phyloP scores from a whole-genome alignment of 2,888 invertebrate genomes.

The Therioaphis trifolii region DNA sequence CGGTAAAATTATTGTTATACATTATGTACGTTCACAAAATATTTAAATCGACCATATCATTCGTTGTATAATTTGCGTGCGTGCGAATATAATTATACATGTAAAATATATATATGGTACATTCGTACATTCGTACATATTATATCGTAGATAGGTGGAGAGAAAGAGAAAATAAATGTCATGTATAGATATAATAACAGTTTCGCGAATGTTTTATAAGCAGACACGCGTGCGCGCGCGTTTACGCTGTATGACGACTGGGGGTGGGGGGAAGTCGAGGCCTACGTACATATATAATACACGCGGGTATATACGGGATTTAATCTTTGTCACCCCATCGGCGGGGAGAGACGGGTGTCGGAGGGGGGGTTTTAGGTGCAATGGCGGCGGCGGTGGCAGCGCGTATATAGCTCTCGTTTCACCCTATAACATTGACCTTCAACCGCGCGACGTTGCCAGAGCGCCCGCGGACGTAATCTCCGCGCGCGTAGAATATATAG shows the following conservation, averaged over 20 bases:
- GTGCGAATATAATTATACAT: background rate
- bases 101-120: background rate
- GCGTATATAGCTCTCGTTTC: constrained; percentile 52
- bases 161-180: constrained; percentile 13
- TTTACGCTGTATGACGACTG: no score
- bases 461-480: constrained; percentile 50
- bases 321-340: constrained; percentile 62
- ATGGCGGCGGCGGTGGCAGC: constrained; percentile 47
- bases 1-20: constrained; percentile 24
- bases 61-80: background rate
- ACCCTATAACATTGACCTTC: constrained; percentile 63
- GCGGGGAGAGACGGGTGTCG: background rate
- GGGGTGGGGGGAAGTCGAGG: background rate
- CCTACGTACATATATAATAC: background rate
- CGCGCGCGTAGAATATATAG: background rate
- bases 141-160: background rate
- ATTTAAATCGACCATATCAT: constrained; percentile 20
- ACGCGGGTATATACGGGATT: constrained; percentile 28
- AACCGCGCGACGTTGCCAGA: constrained; percentile 58
- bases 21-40: background rate
- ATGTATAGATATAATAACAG: background rate
- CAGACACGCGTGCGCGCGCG: background rate
- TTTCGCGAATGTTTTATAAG: constrained; percentile 53
- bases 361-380: constrained; percentile 44
- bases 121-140: background rate